These are phyloP conservation scores for Ashinkailepas kermadecensis DNA, from an alignment of 2,888 invertebrate genomes.

Conservation along the genomic window DNA sequence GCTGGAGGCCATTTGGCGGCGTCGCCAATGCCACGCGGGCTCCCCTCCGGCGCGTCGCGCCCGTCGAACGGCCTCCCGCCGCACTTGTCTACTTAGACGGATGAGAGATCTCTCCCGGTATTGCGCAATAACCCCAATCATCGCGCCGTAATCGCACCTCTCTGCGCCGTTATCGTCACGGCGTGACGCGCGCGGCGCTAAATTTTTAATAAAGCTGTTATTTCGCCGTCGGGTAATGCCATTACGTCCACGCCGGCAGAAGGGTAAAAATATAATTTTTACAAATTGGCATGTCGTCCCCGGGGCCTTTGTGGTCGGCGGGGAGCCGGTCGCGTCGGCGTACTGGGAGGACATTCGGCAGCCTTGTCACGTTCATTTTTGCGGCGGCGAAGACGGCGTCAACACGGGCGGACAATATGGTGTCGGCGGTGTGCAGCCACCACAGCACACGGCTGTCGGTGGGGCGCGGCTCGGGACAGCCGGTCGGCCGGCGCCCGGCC, in stretches of 20 bases:
- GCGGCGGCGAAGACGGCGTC: neutral
- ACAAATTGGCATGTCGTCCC: slow-evolving; percentile 16
- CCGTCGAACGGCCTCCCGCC: neutral
- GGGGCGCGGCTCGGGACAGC: neutral
- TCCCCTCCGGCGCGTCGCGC: neutral
- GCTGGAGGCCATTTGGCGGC: neutral
- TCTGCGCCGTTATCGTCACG: neutral
- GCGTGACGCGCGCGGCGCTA: neutral
- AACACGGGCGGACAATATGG: slow-evolving; percentile 2
- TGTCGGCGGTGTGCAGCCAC: neutral
- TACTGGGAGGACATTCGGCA: neutral
- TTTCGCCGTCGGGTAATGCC: neutral
- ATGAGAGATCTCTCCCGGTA: slow-evolving; percentile 12
- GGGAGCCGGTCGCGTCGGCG: neutral
- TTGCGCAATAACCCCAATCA: slow-evolving; percentile 19
- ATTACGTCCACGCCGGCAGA: neutral
- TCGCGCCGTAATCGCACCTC: slow-evolving; percentile 4
- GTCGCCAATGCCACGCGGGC: neutral
- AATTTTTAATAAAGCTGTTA: slow-evolving; percentile 20
- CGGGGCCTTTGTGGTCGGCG: neutral
- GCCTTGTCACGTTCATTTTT: neutral
- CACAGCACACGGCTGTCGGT: neutral
- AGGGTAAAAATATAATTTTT: slow-evolving; percentile 23
- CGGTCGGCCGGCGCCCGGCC: no score
- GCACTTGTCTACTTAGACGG: slow-evolving; percentile 18